These are phyloP conservation scores for Gobio gobio DNA, from an alignment of 2,113 vertebrate species.

Conservation along the genomic window DNA sequence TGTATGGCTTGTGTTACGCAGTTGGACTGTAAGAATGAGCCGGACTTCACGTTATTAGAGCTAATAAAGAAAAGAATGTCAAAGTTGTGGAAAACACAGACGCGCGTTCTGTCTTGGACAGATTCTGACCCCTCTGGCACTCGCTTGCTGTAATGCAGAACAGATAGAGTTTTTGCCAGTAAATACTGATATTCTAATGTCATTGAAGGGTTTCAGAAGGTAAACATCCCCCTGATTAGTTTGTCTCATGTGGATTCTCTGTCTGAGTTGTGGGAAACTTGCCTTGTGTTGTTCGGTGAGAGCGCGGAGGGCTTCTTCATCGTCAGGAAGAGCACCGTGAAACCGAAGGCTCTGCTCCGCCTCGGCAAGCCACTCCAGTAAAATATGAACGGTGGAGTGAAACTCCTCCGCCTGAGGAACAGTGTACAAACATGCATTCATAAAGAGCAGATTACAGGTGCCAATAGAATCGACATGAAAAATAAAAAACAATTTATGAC, in stretches of 20 bases:
- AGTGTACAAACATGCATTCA: background rate
- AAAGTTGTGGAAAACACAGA: constrained; percentile 10
- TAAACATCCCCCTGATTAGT: background rate
- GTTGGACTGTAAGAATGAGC: constrained; percentile 12
- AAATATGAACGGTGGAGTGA: constrained; percentile 91
- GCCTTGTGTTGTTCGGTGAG: constrained; percentile 95
- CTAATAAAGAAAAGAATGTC: constrained; percentile 49
- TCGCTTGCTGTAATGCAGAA: background rate
- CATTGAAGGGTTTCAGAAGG: background rate
- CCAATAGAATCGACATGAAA: background rate
- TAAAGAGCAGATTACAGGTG: background rate
- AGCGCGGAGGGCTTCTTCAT: constrained; percentile 86
- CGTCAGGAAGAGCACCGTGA: constrained; percentile 92
- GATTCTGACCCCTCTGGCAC: background rate
- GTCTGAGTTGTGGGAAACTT: constrained; percentile 52
- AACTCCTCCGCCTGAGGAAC: constrained; percentile 91
- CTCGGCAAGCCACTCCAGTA: constrained; percentile 96
- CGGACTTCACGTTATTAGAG: constrained; percentile 23
- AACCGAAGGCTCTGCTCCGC: constrained; percentile 95
- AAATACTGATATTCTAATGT: background rate
- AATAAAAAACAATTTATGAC: too few species aligned
- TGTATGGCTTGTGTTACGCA: constrained; percentile 49
- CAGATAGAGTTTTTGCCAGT: background rate
- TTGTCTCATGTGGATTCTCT: background rate
- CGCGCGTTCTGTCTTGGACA: background rate